Base-by-base conservation (phyloP, 2,113 vertebrate species). In the Arothron firmamentum region DNA sequence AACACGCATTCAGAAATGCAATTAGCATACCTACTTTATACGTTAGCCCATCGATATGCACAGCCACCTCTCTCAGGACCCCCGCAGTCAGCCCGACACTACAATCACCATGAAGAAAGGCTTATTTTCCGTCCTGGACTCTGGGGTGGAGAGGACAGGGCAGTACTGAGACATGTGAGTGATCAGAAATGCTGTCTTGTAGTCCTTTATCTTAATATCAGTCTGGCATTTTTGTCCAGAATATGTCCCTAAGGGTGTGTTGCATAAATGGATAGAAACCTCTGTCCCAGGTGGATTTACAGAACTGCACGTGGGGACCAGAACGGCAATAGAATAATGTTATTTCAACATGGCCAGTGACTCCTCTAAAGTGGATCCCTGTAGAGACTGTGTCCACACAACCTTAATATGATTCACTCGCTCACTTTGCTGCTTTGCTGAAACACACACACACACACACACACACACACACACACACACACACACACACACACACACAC, bases 291-390 rank as follows among this genome's bases (percentile, higher is more conserved):
- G 67, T 76, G 70, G 70, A 75, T 60, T 56, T 59, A 59, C 61
- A 77, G 60, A 65, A 16, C 45, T n/a, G 53, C 65, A 54, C 56
- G 52, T 46, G 43, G 60, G 71, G 20, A 67, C 70, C 63, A 58
- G 20, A 68, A 34, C 65, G 31, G 45, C 65, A 67, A 59, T 56
- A 75, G 67, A 79, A 73, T 81, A 70, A 71, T 80, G 68, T 85
- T 86, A 80, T 88, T 85, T 87, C 63, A 78, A 58, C 57, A 54
- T 74, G 80, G 58, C 52, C 84, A 69, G 25, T 87, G 88, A 88
- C 87, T 85, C 77, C 66, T 84, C 70, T 85, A 85, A 85, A 83
- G 61, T 74, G 66, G 56, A 72, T 53, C 68, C 82, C 77, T 70
- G 62, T 71, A 68, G 78, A 74, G 83, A 62, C 75, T 84, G 70